Evolutionary conservation across 2,797 vertebrate genomes (phyloP).

Genomic region (Darevskia mixta): DNA sequence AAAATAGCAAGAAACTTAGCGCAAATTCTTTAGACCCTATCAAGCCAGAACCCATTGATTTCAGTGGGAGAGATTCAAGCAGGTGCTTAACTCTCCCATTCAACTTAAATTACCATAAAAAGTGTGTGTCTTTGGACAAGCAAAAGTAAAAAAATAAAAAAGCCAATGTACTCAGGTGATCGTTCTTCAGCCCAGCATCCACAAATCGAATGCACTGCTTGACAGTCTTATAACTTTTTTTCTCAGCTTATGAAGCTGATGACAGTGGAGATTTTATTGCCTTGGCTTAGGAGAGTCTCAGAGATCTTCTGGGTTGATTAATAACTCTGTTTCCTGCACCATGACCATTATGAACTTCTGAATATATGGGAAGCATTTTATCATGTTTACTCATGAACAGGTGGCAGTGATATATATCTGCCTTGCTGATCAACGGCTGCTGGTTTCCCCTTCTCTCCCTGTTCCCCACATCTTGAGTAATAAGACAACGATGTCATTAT

Average conservation of each 20-base stretch:
- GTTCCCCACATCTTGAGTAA: slow-evolving; percentile 34
- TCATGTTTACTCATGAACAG: slow-evolving; percentile 22
- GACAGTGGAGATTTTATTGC: neutral
- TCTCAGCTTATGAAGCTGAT: neutral
- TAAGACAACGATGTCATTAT: slow-evolving; percentile 39
- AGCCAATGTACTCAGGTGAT: neutral
- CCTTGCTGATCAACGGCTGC: slow-evolving; percentile 2
- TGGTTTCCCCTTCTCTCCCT: neutral
- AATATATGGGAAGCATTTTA: neutral
- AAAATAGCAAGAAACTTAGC: neutral
- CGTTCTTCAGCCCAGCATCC: slow-evolving; percentile 41
- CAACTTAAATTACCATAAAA: neutral
- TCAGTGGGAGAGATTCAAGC: neutral
- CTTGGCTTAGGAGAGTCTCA: neutral
- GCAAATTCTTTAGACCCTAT: neutral
- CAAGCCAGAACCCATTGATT: neutral
- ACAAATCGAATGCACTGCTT: neutral
- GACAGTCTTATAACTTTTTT: slow-evolving; percentile 11
- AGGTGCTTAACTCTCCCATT: neutral
- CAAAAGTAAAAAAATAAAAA: neutral
- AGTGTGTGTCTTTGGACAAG: neutral
- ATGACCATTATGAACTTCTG: neutral
- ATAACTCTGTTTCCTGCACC: slow-evolving; percentile 16
- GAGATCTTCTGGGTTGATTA: neutral
- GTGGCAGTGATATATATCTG: slow-evolving; percentile 10